phyloP scores from a whole-genome alignment of 2,113 vertebrate genomes.

The Kobus ellipsiprymnus region DNA sequence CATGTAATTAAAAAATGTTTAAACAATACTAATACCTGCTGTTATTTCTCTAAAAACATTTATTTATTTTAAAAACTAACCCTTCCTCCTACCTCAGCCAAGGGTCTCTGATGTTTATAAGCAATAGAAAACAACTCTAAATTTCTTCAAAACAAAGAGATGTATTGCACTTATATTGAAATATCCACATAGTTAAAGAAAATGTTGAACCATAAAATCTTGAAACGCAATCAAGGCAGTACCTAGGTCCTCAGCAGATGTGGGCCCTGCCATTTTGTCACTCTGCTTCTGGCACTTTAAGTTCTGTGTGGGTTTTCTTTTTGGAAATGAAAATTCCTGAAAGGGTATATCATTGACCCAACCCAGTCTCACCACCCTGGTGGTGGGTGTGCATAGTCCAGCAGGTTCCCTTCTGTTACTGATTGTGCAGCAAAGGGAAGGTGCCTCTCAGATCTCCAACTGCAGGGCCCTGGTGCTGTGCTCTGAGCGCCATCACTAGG shows the following conservation, averaged over 20 bases:
- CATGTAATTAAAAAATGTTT: not conserved
- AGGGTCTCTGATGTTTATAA: not conserved
- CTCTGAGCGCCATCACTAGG: not conserved
- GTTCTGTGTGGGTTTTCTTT: not conserved
- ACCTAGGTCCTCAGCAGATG: too few species aligned
- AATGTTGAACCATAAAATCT: not conserved
- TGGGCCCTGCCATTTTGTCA: not conserved
- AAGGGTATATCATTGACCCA: not conserved
- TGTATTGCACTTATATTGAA: not conserved
- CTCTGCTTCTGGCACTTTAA: not conserved
- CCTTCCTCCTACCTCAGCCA: not conserved
- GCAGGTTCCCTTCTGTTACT: not conserved
- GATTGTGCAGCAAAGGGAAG: not conserved
- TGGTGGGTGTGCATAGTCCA: not conserved
- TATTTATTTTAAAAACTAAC: not conserved
- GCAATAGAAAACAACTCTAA: not conserved
- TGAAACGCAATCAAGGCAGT: not conserved
- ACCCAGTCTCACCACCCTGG: not conserved
- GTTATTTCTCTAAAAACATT: not conserved
- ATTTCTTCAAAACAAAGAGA: not conserved
- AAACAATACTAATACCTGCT: not conserved
- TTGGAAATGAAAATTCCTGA: not conserved
- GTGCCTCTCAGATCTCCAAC: not conserved
- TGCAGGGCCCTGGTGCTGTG: too few species aligned
- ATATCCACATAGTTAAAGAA: not conserved